A percentile compares a stretch with the other conserved stretches of the same genome.
These are phyloP conservation scores for Heliopora coerulea DNA, from an alignment of 92 coral and sea anemone genomes.

Conservation along the genomic window DNA sequence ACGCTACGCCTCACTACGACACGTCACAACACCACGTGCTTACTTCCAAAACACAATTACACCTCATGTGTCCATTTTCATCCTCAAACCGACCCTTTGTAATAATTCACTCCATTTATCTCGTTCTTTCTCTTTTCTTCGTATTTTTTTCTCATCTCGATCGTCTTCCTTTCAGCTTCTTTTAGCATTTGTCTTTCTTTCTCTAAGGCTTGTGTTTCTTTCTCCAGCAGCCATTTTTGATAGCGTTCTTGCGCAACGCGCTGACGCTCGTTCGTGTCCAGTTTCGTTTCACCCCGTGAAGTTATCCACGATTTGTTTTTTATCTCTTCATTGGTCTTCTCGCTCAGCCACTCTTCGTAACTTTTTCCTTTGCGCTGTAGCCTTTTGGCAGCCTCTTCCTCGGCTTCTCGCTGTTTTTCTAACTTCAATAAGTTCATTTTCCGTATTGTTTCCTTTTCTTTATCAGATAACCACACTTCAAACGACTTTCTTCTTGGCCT, in stretches of 20 bases:
- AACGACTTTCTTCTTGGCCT: constrained; percentile 61
- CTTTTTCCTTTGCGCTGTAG: constrained; percentile 71
- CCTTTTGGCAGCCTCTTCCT: constrained; percentile 59
- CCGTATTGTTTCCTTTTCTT: constrained; percentile 68
- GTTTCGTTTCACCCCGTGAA: constrained; percentile 1
- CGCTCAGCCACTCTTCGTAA: constrained; percentile 92
- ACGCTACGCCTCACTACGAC: too few species aligned
- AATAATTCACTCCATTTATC: constrained; percentile 32
- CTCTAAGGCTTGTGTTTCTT: constrained; percentile 69
- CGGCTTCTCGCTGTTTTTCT: constrained; percentile 50
- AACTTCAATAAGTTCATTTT: constrained; percentile 64
- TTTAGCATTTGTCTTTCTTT: constrained; percentile 74
- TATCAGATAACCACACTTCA: constrained; percentile 85
- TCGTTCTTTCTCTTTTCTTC: constrained; percentile 74
- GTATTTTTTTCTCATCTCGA: constrained; percentile 76
- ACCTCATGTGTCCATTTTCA: constrained; percentile 16
- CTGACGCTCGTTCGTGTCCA: constrained; percentile 33
- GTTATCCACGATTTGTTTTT: constrained; percentile 33
- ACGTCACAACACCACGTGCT: too few species aligned
- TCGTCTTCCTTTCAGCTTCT: constrained; percentile 65
- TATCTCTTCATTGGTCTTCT: constrained; percentile 66
- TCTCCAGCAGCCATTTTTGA: constrained; percentile 89
- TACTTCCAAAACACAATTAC: too few species aligned
- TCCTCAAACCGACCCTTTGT: constrained; percentile 50
- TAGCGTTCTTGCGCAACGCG: constrained; percentile 62